Conservation (phyloP, 2,888 invertebrate genomes). For the Penaeus monodon region DNA sequence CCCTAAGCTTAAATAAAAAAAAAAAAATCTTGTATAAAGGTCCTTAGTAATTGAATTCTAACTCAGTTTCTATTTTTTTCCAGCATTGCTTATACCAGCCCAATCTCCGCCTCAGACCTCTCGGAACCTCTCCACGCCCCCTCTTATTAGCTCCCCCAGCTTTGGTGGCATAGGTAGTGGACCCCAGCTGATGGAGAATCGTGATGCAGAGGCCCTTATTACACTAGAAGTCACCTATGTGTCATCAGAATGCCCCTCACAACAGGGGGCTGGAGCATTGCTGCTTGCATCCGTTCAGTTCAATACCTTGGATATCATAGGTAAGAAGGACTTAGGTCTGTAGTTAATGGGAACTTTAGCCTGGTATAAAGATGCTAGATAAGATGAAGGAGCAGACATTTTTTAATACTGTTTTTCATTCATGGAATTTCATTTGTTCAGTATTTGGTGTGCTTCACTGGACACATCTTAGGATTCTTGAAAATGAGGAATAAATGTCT, state of each 20-base stretch:
- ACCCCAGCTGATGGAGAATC: slow-evolving; percentile 18
- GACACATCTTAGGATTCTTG: no score
- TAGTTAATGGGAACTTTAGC: no score
- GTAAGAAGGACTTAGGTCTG: slow-evolving; percentile 72
- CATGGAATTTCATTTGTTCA: no score
- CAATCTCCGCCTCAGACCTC: slow-evolving; percentile 44
- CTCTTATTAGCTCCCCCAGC: slow-evolving; percentile 41
- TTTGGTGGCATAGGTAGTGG: slow-evolving; percentile 79
- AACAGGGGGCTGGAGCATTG: slow-evolving; percentile 68
- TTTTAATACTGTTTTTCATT: no score
- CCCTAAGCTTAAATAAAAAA: no score
- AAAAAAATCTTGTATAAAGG: no score
- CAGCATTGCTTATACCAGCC: slow-evolving; percentile 28
- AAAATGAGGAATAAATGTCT: no score
- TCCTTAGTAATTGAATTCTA: no score
- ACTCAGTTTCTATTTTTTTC: not conserved
- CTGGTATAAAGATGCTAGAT: no score
- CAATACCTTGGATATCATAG: slow-evolving; percentile 94
- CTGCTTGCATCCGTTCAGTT: slow-evolving; percentile 90
- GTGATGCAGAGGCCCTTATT: slow-evolving; percentile 71
- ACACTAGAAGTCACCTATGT: slow-evolving; percentile 86
- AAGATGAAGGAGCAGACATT: no score
- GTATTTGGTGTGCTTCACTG: no score
- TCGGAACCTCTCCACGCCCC: slow-evolving; percentile 40
- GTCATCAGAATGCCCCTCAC: slow-evolving; percentile 67